phyloP scores from a whole-genome alignment of 2,113 vertebrate species.

The Struthidea cinerea region DNA sequence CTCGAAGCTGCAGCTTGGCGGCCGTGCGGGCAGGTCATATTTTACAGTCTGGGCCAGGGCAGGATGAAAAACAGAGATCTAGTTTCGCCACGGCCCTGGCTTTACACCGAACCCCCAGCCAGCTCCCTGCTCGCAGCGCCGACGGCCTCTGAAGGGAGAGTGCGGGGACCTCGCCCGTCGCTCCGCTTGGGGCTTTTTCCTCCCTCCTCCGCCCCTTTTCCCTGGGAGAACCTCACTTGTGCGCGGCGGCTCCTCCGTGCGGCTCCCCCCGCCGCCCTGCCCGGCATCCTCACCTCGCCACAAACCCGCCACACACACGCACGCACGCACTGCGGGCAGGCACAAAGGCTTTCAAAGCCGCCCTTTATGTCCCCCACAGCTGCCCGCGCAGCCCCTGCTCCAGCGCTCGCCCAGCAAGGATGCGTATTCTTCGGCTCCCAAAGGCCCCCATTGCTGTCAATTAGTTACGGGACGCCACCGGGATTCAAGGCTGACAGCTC shows the following conservation, averaged over 20 bases:
- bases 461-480: constrained; percentile 83
- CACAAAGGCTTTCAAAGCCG: constrained; percentile 67
- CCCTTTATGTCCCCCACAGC: constrained; percentile 74
- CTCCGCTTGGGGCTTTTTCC: neutral
- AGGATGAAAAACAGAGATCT: constrained; percentile 36
- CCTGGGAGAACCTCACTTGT: neutral
- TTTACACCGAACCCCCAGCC: constrained; percentile 44
- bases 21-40: constrained; percentile 37
- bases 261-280: neutral
- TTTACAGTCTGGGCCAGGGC: constrained; percentile 55
- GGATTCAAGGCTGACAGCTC: constrained; percentile 84
- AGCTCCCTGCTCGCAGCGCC: constrained; percentile 3
- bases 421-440: constrained; percentile 77
- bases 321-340: constrained; percentile 18
- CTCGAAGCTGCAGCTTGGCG: neutral
- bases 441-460: constrained; percentile 82
- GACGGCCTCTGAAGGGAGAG: neutral
- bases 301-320: constrained; percentile 14
- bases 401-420: constrained; percentile 72
- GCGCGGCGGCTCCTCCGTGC: neutral
- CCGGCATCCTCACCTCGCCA: constrained; percentile 3
- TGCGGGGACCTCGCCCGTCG: neutral
- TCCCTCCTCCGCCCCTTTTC: neutral
- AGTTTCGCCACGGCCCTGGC: constrained; percentile 24
- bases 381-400: constrained; percentile 61